phyloP scores from a whole-genome alignment of 2,113 vertebrate species.

The Oreochromis aureus region DNA sequence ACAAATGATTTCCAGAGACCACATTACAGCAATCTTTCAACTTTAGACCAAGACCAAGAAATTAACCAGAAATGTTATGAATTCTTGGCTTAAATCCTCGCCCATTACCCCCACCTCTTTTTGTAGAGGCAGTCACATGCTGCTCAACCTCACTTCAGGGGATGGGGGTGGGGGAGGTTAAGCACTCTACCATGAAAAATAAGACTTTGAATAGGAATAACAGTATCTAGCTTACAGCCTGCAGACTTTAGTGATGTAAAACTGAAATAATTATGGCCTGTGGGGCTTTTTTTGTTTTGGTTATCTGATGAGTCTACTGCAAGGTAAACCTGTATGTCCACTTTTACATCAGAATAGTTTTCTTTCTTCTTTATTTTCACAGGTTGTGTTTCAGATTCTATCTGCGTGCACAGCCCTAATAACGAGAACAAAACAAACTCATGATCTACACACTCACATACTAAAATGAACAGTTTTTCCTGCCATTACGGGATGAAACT shows the following conservation, averaged over 20 bases:
- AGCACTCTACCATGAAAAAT: background rate
- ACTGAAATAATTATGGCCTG: background rate
- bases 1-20: constrained; percentile 56
- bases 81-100: constrained; percentile 1
- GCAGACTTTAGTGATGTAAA: background rate
- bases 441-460: background rate
- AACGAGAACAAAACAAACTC: background rate
- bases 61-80: background rate
- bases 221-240: background rate
- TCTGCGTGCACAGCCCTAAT: background rate
- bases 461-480: background rate
- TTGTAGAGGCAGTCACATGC: constrained; percentile 55
- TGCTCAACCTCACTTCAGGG: background rate
- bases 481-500: background rate
- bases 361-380: background rate
- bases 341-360: background rate
- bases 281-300: background rate
- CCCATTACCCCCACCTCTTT: background rate
- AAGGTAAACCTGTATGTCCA: background rate
- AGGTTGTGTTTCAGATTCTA: background rate
- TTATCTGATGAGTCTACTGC: background rate
- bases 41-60: background rate
- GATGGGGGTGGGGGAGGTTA: background rate
- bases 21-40: constrained; percentile 43
- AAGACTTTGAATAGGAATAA: background rate